Percentiles rank a stretch among this genome's conserved stretches.
Evolutionary conservation across 2,797 vertebrate genomes (phyloP).

Genomic region (Enteromius mattozi): DNA sequence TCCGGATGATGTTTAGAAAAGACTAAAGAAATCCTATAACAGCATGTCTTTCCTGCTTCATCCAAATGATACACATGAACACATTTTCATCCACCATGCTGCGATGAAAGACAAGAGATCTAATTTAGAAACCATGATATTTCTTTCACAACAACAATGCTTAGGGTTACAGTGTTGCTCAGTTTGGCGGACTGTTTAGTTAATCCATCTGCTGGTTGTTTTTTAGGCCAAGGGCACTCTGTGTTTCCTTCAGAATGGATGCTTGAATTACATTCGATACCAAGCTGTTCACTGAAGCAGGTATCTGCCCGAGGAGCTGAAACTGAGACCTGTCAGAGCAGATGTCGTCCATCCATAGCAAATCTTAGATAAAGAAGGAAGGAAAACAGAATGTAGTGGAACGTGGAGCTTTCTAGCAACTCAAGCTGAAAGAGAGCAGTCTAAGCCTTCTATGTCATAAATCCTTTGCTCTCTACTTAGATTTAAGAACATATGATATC

Average conservation of each 20-base stretch:
- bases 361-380: conserved; percentile 41
- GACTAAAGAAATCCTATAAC: conserved; percentile 22
- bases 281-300: conserved; percentile 51
- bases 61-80: conserved; percentile 31
- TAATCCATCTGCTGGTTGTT: conserved; percentile 42
- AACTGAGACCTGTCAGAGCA: conserved; percentile 41
- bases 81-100: conserved; percentile 26
- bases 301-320: conserved; percentile 44
- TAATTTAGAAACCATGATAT: conserved; percentile 34
- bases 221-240: conserved; percentile 30
- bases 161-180: conserved; percentile 21
- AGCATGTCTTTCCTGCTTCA: conserved; percentile 23
- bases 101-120: conserved; percentile 42
- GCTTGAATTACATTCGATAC: conserved; percentile 41
- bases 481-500: conserved; percentile 22
- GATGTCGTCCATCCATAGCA: conserved; percentile 34
- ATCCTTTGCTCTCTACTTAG: not conserved
- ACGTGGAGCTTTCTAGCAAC: conserved; percentile 19
- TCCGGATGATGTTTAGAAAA: conserved; percentile 20
- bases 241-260: conserved; percentile 34
- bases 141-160: not conserved
- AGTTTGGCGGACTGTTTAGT: conserved; percentile 29
- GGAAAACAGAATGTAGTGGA: conserved; percentile 30
- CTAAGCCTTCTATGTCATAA: conserved; percentile 9
- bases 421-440: conserved; percentile 35